Percentiles rank a stretch among this genome's conserved stretches.
Conservation (phyloP, 2,888 invertebrate species). For the Cheilosia variabilis region DNA sequence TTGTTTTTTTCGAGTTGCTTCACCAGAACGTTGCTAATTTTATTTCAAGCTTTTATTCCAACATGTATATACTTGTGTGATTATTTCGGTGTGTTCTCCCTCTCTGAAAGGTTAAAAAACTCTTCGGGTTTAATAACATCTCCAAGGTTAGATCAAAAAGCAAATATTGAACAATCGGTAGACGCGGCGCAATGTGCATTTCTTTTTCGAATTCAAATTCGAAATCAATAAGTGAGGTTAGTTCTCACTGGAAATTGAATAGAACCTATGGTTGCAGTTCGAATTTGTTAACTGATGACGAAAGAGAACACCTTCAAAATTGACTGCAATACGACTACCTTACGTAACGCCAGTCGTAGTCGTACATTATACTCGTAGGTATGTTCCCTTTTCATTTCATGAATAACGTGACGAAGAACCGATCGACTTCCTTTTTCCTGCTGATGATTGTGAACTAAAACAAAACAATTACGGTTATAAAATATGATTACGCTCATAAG, state of each 20-base stretch:
- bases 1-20: slow-evolving; percentile 29
- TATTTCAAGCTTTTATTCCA: slow-evolving; percentile 74
- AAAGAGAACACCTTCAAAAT: slow-evolving; percentile 29
- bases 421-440: slow-evolving; percentile 46
- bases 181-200: slow-evolving; percentile 20
- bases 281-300: background rate
- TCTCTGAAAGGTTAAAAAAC: slow-evolving; percentile 82
- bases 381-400: slow-evolving; percentile 3
- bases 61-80: slow-evolving; percentile 46
- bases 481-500: slow-evolving; percentile 43
- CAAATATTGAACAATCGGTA: slow-evolving; percentile 65
- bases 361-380: background rate
- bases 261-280: background rate
- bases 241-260: slow-evolving; percentile 1
- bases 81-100: slow-evolving; percentile 77
- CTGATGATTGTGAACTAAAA: slow-evolving; percentile 55
- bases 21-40: slow-evolving; percentile 66
- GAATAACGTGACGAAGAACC: background rate
- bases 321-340: slow-evolving; percentile 29
- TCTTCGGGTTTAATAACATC: slow-evolving; percentile 84
- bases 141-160: slow-evolving; percentile 71
- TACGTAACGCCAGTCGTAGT: slow-evolving; percentile 24
- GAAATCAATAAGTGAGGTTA: slow-evolving; percentile 3
- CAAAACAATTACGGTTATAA: slow-evolving; percentile 51
- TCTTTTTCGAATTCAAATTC: background rate